A percentile compares a stretch with the other conserved stretches of the same genome.
phyloP scores from a whole-genome alignment of 2,797 vertebrate species.

The Spatula versicolor region DNA sequence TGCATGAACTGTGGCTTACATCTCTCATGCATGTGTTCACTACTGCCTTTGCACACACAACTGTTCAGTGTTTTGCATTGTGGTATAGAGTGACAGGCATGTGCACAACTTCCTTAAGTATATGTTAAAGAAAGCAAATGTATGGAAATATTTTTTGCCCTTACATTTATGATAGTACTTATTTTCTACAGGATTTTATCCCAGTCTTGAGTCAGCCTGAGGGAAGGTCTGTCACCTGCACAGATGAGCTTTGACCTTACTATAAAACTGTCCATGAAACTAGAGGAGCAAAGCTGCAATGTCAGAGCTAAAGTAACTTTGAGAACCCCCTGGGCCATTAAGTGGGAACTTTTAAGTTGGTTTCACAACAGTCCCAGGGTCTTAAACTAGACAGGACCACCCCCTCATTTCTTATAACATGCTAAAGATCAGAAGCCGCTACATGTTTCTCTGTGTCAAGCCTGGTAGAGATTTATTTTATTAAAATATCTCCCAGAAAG shows the following conservation, averaged over 20 bases:
- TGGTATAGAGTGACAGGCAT: neutral
- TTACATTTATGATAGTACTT: neutral
- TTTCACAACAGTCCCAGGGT: neutral
- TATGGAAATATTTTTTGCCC: neutral
- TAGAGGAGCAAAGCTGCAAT: neutral
- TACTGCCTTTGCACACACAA: neutral
- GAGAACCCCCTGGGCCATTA: rapidly evolving
- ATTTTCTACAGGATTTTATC: neutral
- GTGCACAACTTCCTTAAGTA: neutral
- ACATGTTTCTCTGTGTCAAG: neutral
- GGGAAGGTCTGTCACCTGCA: neutral
- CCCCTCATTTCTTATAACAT: neutral
- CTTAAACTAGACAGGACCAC: neutral
- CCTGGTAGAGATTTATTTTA: neutral
- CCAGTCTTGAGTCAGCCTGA: neutral
- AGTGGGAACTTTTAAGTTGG: neutral
- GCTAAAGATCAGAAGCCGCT: neutral
- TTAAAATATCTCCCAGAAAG: neutral
- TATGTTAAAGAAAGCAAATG: neutral
- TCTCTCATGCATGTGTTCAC: neutral
- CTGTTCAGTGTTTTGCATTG: neutral
- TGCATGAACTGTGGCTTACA: rapidly evolving
- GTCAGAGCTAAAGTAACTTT: neutral
- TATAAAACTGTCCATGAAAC: neutral
- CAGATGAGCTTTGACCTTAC: neutral